A percentile compares a stretch with the other conserved stretches of the same genome.
These are phyloP conservation scores for Kryphioiulus occultus DNA, from an alignment of 2,888 invertebrate species.

Conservation along the genomic window DNA sequence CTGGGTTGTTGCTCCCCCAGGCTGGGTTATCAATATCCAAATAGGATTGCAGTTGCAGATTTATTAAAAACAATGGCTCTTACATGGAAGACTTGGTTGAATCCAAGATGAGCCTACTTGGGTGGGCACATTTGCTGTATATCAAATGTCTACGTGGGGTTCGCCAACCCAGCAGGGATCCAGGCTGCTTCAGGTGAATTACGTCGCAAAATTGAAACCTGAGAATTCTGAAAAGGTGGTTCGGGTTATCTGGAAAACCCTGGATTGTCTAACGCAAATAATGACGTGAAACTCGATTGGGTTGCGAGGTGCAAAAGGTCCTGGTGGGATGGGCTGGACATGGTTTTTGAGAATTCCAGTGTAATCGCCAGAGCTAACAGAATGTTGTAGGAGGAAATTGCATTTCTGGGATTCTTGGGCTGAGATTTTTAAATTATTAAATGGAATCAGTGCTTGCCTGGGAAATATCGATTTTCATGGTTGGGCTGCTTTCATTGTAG, in stretches of 20 bases:
- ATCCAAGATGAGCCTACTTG: neutral
- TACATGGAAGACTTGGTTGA: neutral
- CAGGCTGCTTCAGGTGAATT: conserved; percentile 5
- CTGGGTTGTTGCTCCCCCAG: neutral
- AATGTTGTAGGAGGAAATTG: neutral
- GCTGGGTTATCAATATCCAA: neutral
- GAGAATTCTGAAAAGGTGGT: neutral
- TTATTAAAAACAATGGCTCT: neutral
- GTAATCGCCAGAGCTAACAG: neutral
- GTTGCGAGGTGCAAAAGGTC: too few relatives aligned
- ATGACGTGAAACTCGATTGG: too few relatives aligned
- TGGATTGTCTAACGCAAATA: neutral
- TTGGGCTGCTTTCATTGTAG: neutral
- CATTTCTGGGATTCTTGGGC: neutral
- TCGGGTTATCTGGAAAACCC: neutral
- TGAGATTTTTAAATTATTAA: neutral
- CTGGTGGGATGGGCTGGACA: too few relatives aligned
- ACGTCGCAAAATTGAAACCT: neutral
- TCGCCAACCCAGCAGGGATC: neutral
- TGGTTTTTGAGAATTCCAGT: neutral
- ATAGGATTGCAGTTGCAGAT: neutral
- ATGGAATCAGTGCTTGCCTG: neutral
- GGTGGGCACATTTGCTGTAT: neutral
- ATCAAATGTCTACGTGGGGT: neutral
- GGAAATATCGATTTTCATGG: neutral